phyloP scores from a whole-genome alignment of 2,888 invertebrate genomes.

The Abrostola tripartita region DNA sequence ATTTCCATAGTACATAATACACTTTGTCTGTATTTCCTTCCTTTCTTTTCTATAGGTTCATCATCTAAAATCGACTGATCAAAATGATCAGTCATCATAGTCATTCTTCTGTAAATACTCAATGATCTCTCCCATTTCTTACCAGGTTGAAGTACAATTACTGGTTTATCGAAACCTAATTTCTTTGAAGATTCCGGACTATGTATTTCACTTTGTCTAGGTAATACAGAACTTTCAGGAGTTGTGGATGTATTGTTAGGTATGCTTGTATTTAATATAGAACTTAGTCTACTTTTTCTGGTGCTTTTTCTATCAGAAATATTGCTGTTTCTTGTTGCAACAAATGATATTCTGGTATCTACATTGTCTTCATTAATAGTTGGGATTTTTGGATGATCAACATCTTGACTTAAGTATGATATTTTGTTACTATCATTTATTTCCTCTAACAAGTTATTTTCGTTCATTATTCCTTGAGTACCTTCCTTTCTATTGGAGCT shows the following conservation, averaged over 20 bases:
- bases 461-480: slow-evolving; percentile 10
- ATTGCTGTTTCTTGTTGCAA: slow-evolving; percentile 55
- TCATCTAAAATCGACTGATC: slow-evolving; percentile 79
- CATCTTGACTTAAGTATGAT: slow-evolving; percentile 23
- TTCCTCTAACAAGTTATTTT: slow-evolving; percentile 23
- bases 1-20: slow-evolving; percentile 85
- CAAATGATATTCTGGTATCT: slow-evolving; percentile 39
- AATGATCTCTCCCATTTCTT: slow-evolving; percentile 91
- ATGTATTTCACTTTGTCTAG: slow-evolving; percentile 45
- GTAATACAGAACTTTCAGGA: slow-evolving; percentile 42
- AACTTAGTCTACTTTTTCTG: slow-evolving; percentile 52
- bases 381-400: slow-evolving; percentile 15
- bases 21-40: slow-evolving; percentile 87
- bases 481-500: slow-evolving; percentile 14
- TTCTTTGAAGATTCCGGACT: slow-evolving; percentile 40
- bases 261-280: slow-evolving; percentile 20
- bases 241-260: slow-evolving; percentile 1
- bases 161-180: slow-evolving; percentile 62
- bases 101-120: slow-evolving; percentile 87
- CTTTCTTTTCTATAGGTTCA: slow-evolving; percentile 78
- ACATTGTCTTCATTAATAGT: slow-evolving; percentile 11
- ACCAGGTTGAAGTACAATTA: slow-evolving; percentile 89
- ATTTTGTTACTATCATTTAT: slow-evolving; percentile 13
- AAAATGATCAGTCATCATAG: slow-evolving; percentile 76
- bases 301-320: slow-evolving; percentile 52